phyloP scores from a whole-genome alignment of 2,888 invertebrate species.

The Acleris emargana region DNA sequence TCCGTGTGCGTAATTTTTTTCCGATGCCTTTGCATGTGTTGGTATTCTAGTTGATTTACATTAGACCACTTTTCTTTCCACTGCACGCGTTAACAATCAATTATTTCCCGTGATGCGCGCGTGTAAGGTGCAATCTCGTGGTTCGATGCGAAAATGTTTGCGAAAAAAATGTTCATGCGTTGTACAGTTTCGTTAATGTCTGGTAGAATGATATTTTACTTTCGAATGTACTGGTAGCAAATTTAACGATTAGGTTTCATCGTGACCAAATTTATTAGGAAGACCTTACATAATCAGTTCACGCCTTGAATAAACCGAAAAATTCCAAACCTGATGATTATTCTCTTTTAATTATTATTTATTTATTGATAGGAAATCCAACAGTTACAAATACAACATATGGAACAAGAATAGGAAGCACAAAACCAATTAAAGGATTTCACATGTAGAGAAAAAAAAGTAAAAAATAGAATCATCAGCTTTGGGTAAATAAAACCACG shows the following conservation, averaged over 20 bases:
- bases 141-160: constrained; percentile 42
- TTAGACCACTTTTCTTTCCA: constrained; percentile 71
- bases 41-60: constrained; percentile 55
- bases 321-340: too few species aligned
- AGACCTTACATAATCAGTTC: too few species aligned
- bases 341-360: too few species aligned
- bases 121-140: constrained; percentile 63
- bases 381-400: too few species aligned
- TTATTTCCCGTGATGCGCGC: constrained; percentile 56
- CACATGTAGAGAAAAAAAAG: too few species aligned
- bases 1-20: constrained; percentile 68
- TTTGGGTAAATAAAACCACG: too few species aligned
- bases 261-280: too few species aligned
- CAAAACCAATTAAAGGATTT: too few species aligned
- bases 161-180: constrained; percentile 53
- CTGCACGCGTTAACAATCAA: constrained; percentile 48
- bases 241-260: constrained; percentile 6
- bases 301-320: too few species aligned
- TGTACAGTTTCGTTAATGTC: constrained; percentile 58
- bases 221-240: constrained; percentile 63
- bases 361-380: too few species aligned
- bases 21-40: constrained; percentile 51
- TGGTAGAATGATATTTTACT: constrained; percentile 75
- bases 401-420: too few species aligned
- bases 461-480: too few species aligned